Conservation (phyloP, 2,888 invertebrate genomes). For the Lasioglossum lativentre region DNA sequence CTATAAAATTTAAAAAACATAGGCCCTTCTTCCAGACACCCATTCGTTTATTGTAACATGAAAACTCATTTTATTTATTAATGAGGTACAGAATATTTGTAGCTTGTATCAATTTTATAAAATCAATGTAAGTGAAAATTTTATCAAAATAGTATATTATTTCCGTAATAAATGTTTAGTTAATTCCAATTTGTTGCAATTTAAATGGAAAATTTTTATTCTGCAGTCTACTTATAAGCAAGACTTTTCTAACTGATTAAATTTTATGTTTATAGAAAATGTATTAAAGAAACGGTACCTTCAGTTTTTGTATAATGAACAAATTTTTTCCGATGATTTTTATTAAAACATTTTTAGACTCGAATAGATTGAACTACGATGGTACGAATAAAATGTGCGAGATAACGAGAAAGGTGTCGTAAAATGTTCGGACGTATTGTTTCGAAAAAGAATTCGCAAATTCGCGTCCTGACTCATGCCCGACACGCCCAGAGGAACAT, state of each 20-base stretch:
- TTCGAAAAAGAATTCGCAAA: conserved; percentile 10
- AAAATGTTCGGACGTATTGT: neutral
- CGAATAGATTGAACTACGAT: neutral
- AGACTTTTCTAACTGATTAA: neutral
- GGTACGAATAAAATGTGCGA: neutral
- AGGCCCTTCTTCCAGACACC: no score
- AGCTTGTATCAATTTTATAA: no score
- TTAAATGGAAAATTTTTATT: no score
- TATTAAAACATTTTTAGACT: neutral
- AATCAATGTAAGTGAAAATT: no score
- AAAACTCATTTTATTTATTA: no score
- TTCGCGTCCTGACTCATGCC: neutral
- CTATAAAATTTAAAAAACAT: no score
- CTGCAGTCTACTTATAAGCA: no score
- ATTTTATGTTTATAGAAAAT: neutral
- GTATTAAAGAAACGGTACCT: neutral
- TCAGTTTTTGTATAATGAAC: neutral
- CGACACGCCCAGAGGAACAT: conserved; percentile 61
- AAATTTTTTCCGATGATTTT: neutral
- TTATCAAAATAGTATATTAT: no score
- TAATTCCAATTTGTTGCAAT: no score
- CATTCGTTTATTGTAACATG: no score
- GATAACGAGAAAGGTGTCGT: neutral
- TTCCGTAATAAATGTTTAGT: no score
- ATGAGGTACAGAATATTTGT: no score